Evolutionary conservation across 2,797 vertebrate species (phyloP).

Genomic region (Gymnoscopelus microlampas): DNA sequence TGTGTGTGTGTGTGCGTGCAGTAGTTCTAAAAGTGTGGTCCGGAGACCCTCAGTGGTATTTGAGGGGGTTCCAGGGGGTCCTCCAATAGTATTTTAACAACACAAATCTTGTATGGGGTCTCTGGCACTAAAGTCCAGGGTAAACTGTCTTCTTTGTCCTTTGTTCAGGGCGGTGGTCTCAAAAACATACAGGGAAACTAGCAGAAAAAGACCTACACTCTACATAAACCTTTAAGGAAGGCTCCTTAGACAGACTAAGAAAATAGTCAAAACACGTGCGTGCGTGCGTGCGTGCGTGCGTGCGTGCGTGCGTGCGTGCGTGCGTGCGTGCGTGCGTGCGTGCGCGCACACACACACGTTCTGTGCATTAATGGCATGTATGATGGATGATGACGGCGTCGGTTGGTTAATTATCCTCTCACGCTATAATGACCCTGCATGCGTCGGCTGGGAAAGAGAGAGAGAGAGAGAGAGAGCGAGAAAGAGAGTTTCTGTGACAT

Average conservation of each 20-base stretch:
- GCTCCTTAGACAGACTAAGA: too few species aligned
- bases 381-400: conserved; percentile 51
- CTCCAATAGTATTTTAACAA: too few species aligned
- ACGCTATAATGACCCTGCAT: conserved; percentile 55
- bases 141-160: too few species aligned
- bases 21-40: too few species aligned
- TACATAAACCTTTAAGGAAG: too few species aligned
- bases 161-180: too few species aligned
- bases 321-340: conserved; percentile 1
- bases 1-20: background rate
- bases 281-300: background rate
- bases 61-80: background rate
- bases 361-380: conserved; percentile 31
- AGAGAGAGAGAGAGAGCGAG: conserved; percentile 1
- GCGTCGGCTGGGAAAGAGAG: conserved; percentile 30
- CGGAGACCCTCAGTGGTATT: background rate
- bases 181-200: too few species aligned
- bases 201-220: too few species aligned
- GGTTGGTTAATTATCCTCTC: conserved; percentile 62
- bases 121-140: too few species aligned
- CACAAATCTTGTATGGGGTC: too few species aligned
- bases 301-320: conserved; percentile 13
- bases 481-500: background rate
- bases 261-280: too few species aligned
- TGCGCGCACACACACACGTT: conserved; percentile 17